A percentile compares a stretch with the other conserved stretches of the same genome.
Evolutionary conservation across 2,888 invertebrate genomes (phyloP).

Genomic region (Apodemia hepburni): DNA sequence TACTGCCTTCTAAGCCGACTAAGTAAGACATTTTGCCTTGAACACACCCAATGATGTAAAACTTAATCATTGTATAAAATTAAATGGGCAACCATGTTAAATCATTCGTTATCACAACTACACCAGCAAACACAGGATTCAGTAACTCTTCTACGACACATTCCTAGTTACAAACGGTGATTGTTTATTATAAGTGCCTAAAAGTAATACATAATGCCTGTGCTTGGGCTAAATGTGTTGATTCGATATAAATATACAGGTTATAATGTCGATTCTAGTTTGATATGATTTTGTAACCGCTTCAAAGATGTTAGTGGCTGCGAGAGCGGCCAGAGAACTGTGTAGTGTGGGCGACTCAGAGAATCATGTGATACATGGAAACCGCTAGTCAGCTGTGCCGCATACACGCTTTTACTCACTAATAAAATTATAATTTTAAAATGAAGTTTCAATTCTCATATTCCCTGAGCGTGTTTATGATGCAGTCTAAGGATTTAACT

Average conservation of each 20-base stretch:
- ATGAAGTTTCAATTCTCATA: slow-evolving; percentile 31
- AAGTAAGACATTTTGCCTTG: no score
- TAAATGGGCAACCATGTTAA: no score
- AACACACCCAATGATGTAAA: no score
- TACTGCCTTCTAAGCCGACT: no score
- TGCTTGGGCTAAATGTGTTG: slow-evolving; percentile 6
- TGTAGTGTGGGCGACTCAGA: slow-evolving; percentile 34
- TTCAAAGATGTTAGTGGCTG: not conserved
- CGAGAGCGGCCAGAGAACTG: not conserved
- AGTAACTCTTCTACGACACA: not conserved
- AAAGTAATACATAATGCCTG: slow-evolving; percentile 12
- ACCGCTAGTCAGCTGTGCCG: slow-evolving; percentile 77
- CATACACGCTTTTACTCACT: slow-evolving; percentile 77
- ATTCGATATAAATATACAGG: not conserved
- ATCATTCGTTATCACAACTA: not conserved
- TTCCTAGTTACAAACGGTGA: not conserved
- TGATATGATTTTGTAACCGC: slow-evolving; percentile 1
- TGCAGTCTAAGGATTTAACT: no score
- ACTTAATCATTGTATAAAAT: no score
- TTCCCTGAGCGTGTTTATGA: not conserved
- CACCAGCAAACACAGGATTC: not conserved
- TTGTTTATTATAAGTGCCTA: slow-evolving; percentile 9
- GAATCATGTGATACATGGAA: slow-evolving; percentile 71
- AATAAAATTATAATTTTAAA: slow-evolving; percentile 60
- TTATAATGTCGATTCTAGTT: slow-evolving; percentile 12